Conservation (phyloP, 2,797 vertebrate genomes). For the Onychomys arenicola region DNA sequence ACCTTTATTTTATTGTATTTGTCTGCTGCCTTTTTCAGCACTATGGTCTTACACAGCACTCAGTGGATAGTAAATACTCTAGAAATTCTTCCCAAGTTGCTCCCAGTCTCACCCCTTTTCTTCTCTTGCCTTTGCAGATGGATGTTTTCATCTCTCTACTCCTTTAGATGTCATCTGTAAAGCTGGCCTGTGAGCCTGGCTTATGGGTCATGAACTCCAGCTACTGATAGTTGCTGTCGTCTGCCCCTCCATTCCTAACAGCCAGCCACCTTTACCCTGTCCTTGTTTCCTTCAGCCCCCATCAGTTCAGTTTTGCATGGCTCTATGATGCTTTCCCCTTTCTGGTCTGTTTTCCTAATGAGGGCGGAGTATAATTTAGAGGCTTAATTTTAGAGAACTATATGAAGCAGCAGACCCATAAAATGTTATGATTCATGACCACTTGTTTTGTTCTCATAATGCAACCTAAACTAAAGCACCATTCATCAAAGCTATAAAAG, state of each 20-base stretch:
- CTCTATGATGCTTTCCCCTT: constrained; percentile 35
- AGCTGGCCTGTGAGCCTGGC: not conserved
- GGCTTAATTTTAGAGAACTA: constrained; percentile 79
- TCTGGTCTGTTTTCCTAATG: constrained; percentile 73
- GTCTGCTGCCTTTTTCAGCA: constrained; percentile 18
- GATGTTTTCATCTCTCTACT: not conserved
- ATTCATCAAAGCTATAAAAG: constrained; percentile 88
- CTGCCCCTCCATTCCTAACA: not conserved
- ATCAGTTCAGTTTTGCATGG: constrained; percentile 23
- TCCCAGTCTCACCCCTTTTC: not conserved
- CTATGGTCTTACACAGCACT: not conserved
- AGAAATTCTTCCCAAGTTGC: not conserved
- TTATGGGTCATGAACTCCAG: not conserved
- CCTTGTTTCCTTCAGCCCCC: constrained; percentile 37
- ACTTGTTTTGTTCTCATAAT: constrained; percentile 91
- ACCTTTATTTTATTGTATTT: constrained; percentile 57
- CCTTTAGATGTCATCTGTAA: not conserved
- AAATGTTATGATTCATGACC: constrained; percentile 90
- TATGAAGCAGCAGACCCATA: constrained; percentile 83
- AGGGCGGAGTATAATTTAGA: constrained; percentile 79
- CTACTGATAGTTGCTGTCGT: not conserved
- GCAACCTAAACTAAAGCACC: constrained; percentile 89
- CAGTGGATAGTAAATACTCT: not conserved
- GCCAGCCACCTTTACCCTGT: not conserved
- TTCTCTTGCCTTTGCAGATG: not conserved